Percentiles rank a stretch among this genome's conserved stretches.
Conservation (phyloP, 2,888 invertebrate species). For the Sympetrum striolatum region DNA sequence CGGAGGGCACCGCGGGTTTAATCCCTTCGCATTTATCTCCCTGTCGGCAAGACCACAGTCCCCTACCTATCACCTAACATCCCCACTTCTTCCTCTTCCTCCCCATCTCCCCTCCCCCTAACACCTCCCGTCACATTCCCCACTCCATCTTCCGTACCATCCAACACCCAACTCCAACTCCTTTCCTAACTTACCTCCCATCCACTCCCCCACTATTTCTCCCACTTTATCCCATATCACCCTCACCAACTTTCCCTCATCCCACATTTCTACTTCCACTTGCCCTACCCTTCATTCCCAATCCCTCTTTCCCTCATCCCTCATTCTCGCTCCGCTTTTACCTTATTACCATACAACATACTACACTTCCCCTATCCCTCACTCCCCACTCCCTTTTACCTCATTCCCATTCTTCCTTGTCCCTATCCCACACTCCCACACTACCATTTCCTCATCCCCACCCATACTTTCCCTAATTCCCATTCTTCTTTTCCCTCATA, state of each 20-base stretch:
- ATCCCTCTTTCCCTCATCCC: too few relatives aligned
- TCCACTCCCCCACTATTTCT: background rate
- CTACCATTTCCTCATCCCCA: too few relatives aligned
- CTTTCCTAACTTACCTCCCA: background rate
- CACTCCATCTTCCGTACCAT: too few relatives aligned
- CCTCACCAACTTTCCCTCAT: background rate
- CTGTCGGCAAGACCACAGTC: constrained; percentile 41
- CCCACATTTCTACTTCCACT: background rate
- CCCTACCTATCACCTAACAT: background rate
- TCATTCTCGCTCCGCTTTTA: too few relatives aligned
- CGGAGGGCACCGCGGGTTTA: constrained; percentile 36
- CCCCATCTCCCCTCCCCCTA: background rate
- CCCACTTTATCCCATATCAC: background rate
- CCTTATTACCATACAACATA: too few relatives aligned
- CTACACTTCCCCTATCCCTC: too few relatives aligned
- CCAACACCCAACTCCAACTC: background rate
- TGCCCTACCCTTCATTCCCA: background rate
- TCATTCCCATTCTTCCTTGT: too few relatives aligned
- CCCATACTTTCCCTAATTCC: too few relatives aligned
- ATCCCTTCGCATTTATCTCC: constrained; percentile 38
- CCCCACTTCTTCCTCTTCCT: background rate
- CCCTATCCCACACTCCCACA: too few relatives aligned
- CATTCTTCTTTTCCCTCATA: too few relatives aligned
- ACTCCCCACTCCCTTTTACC: too few relatives aligned
- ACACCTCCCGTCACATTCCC: background rate